Conservation (phyloP, 1,140 invertebrate species). For the Nephila pilipes region DNA sequence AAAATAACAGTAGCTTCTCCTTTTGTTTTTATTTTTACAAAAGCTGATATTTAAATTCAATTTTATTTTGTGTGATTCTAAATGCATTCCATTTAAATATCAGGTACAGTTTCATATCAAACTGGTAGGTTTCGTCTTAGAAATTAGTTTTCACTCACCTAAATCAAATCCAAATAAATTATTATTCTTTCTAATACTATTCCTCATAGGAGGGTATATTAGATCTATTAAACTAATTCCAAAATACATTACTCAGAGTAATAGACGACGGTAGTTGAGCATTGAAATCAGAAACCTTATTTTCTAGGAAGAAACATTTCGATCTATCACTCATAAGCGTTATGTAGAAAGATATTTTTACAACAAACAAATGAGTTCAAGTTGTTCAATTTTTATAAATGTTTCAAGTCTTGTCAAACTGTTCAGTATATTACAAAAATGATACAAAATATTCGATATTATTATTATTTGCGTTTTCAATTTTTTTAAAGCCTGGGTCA, state of each 20-base stretch:
- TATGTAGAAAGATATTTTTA: too few relatives aligned
- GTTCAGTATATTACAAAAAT: not conserved
- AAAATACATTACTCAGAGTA: not conserved
- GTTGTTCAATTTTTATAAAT: not conserved
- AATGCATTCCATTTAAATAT: not conserved
- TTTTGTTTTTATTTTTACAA: slow-evolving; percentile 15
- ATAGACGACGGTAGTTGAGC: not conserved
- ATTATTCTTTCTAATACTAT: not conserved
- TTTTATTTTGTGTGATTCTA: slow-evolving; percentile 1
- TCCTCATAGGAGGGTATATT: not conserved
- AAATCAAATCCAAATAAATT: not conserved
- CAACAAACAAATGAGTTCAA: not conserved
- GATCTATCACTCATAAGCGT: not conserved
- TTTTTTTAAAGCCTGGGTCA: not conserved
- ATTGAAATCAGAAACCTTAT: slow-evolving; percentile 22
- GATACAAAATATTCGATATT: not conserved
- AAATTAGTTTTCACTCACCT: not conserved
- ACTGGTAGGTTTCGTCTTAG: not conserved
- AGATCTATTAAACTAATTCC: not conserved
- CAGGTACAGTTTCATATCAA: not conserved
- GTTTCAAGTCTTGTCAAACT: not conserved
- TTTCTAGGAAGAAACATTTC: too few relatives aligned
- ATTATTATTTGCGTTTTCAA: not conserved
- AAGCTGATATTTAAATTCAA: not conserved
- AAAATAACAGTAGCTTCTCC: not conserved